A percentile compares a stretch with the other conserved stretches of the same genome.
Conservation (phyloP, 1,140 invertebrate species). For the Lasioglossum albipes region DNA sequence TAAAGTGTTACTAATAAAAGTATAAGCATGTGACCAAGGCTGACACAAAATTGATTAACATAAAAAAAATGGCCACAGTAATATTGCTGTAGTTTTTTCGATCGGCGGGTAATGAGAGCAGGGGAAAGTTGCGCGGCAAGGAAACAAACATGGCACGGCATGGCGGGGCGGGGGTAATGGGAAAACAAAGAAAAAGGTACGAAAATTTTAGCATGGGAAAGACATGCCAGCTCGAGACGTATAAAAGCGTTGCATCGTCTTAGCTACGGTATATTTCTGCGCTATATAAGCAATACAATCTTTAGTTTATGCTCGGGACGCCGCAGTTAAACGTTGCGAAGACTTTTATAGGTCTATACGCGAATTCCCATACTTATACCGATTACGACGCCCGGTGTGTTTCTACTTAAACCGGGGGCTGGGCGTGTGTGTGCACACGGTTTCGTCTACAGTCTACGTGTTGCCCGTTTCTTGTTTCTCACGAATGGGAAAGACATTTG, state of each 20-base stretch:
- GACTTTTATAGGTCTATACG: slow-evolving; percentile 60
- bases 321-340: slow-evolving; percentile 53
- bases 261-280: slow-evolving; percentile 49
- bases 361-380: slow-evolving; percentile 51
- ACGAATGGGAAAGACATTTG: slow-evolving; percentile 15
- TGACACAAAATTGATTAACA: too few species aligned
- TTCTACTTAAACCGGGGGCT: slow-evolving; percentile 31
- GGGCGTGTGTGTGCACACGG: too few species aligned
- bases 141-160: not conserved
- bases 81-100: too few species aligned
- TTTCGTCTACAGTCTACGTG: not conserved
- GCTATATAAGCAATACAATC: slow-evolving; percentile 59
- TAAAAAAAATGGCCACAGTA: too few species aligned
- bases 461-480: slow-evolving; percentile 7
- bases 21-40: too few species aligned
- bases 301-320: slow-evolving; percentile 53
- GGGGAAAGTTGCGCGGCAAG: not conserved
- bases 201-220: slow-evolving; percentile 29
- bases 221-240: slow-evolving; percentile 19
- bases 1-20: too few species aligned
- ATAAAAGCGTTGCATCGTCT: slow-evolving; percentile 46
- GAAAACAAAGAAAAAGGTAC: slow-evolving; percentile 3
- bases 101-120: too few species aligned
- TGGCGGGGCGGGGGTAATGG: not conserved
- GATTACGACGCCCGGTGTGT: slow-evolving; percentile 43